A percentile compares a stretch with the other conserved stretches of the same genome.
Conservation (phyloP, 2,888 invertebrate species). For the Micoletzkya japonica region DNA sequence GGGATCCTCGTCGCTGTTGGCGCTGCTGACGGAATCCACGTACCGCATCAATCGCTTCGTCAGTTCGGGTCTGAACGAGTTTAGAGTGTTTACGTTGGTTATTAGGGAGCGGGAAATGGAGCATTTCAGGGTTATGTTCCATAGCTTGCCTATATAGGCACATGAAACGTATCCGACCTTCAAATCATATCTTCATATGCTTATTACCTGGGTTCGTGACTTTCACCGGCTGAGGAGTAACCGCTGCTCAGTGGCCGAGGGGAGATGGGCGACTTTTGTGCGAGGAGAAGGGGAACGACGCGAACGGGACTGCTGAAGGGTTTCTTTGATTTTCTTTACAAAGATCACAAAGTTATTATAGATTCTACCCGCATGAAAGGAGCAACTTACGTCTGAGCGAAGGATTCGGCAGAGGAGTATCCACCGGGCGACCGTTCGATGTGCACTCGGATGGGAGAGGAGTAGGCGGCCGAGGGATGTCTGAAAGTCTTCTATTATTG, state of each 20-base stretch:
- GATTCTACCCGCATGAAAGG: background rate
- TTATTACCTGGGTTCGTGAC: constrained; percentile 17
- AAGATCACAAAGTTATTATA: background rate
- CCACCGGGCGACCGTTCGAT: background rate
- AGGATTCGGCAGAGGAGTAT: background rate
- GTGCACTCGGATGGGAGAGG: constrained; percentile 20
- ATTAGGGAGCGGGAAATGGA: too few species aligned
- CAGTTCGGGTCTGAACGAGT: constrained; percentile 14
- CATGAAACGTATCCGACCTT: background rate
- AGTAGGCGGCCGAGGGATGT: background rate
- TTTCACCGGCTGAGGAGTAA: constrained; percentile 36
- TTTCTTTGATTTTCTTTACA: background rate
- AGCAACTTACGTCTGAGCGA: constrained; percentile 12
- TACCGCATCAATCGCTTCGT: constrained; percentile 9
- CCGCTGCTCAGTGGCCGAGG: constrained; percentile 33
- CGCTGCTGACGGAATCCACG: constrained; percentile 9
- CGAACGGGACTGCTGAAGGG: background rate
- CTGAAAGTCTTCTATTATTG: too few species aligned
- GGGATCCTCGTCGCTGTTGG: constrained; percentile 5
- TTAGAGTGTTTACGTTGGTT: too few species aligned
- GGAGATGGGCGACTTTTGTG: constrained; percentile 1
- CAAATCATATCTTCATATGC: background rate
- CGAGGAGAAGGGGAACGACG: constrained; percentile 5
- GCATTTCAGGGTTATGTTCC: too few species aligned
- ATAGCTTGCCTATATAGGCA: too few species aligned